Evolutionary conservation across 2,797 vertebrate genomes (phyloP).

Genomic region (Bufotes viridis): DNA sequence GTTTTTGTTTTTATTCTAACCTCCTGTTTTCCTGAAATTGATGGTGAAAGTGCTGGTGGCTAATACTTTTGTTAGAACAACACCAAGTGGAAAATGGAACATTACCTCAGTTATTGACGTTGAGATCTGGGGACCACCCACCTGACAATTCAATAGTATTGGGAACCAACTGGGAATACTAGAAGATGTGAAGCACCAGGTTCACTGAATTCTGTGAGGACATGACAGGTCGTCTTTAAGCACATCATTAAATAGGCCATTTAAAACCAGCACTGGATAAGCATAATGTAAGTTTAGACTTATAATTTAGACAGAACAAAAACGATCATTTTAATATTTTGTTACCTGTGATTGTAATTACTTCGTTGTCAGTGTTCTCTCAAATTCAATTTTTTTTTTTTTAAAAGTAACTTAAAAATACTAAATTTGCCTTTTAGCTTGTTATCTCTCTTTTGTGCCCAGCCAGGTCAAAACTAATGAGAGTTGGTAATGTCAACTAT

Average conservation of each 20-base stretch:
- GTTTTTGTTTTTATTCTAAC: too few relatives aligned
- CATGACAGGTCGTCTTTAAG: background rate
- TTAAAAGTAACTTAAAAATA: background rate
- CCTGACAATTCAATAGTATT: too few relatives aligned
- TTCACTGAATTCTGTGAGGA: too few relatives aligned
- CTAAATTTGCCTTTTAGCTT: background rate
- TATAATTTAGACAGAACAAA: background rate
- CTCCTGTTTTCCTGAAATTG: too few relatives aligned
- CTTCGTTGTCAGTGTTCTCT: background rate
- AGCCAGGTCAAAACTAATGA: background rate
- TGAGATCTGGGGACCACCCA: too few relatives aligned
- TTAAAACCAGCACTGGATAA: background rate
- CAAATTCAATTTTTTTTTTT: background rate
- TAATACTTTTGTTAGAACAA: too few relatives aligned
- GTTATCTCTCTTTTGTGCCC: constrained; percentile 6
- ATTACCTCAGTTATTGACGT: too few relatives aligned
- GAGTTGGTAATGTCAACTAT: background rate
- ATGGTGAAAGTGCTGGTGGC: too few relatives aligned
- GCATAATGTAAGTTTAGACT: background rate
- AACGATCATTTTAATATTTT: background rate
- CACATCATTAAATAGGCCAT: background rate
- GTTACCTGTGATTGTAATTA: background rate
- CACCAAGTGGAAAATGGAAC: too few relatives aligned
- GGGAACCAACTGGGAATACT: too few relatives aligned
- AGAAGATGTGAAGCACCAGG: too few relatives aligned